These are phyloP conservation scores for Chaitophorus viminalis DNA, from an alignment of 2,888 invertebrate genomes.

Conservation along the genomic window DNA sequence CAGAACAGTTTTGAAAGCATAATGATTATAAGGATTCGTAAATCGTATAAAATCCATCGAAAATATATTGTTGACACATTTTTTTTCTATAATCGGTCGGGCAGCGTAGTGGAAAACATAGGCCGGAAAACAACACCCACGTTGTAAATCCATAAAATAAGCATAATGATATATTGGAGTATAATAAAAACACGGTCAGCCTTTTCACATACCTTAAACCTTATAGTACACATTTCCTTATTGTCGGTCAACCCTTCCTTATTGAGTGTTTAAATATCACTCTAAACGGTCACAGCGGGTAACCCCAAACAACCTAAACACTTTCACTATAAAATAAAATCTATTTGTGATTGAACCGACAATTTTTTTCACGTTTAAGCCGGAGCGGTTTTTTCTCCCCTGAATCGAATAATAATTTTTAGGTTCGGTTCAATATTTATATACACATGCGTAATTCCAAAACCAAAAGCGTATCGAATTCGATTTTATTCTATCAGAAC, in stretches of 20 bases:
- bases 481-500: slow-evolving; percentile 49
- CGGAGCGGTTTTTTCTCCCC: not conserved
- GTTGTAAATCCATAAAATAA: slow-evolving; percentile 55
- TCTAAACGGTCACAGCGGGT: slow-evolving; percentile 33
- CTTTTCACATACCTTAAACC: slow-evolving; percentile 8
- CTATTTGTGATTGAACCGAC: slow-evolving; percentile 41
- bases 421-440: not conserved
- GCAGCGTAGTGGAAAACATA: not conserved
- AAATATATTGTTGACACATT: not conserved
- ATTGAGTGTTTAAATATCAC: slow-evolving; percentile 45
- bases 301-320: slow-evolving; percentile 48
- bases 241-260: slow-evolving; percentile 56
- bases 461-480: slow-evolving; percentile 36
- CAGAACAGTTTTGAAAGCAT: no score
- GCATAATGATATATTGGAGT: not conserved
- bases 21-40: not conserved
- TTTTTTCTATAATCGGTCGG: not conserved
- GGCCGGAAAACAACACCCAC: not conserved
- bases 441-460: not conserved
- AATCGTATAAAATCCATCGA: not conserved
- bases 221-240: slow-evolving; percentile 31
- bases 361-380: not conserved
- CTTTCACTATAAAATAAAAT: slow-evolving; percentile 35
- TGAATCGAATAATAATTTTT: slow-evolving; percentile 16
- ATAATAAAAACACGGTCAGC: slow-evolving; percentile 13